These are phyloP conservation scores for Melanostoma scalare DNA, from an alignment of 2,888 invertebrate genomes.

Conservation along the genomic window DNA sequence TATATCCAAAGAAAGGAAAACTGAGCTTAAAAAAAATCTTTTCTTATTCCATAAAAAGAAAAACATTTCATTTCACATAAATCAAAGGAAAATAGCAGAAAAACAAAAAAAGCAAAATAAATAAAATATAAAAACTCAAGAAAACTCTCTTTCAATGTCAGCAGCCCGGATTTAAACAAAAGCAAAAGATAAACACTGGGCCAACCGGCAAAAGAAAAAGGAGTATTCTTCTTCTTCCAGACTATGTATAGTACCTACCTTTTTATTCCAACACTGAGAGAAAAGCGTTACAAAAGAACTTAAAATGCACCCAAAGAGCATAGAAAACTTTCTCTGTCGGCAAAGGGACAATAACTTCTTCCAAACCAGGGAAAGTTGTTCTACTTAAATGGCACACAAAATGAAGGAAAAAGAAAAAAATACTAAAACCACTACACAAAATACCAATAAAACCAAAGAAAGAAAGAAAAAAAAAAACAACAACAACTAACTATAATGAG, in stretches of 20 bases:
- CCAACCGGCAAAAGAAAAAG: conserved; percentile 38
- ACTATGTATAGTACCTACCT: not conserved
- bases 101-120: conserved; percentile 14
- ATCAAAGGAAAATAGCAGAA: conserved; percentile 33
- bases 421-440: conserved; percentile 20
- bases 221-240: conserved; percentile 26
- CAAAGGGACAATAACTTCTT: conserved; percentile 71
- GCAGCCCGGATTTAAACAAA: conserved; percentile 59
- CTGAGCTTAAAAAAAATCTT: not conserved
- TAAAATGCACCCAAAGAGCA: conserved; percentile 52
- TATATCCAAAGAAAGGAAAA: no score
- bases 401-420: conserved; percentile 39
- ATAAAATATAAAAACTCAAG: conserved; percentile 36
- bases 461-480: conserved; percentile 39
- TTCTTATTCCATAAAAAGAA: conserved; percentile 36
- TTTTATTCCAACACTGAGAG: conserved; percentile 9
- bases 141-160: conserved; percentile 68
- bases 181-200: conserved; percentile 66
- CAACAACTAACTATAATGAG: conserved; percentile 77
- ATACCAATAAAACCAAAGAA: conserved; percentile 34
- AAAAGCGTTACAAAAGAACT: conserved; percentile 46
- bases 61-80: conserved; percentile 39
- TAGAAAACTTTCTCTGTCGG: conserved; percentile 60
- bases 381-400: conserved; percentile 46
- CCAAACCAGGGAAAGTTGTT: conserved; percentile 69